Conservation (phyloP, 1,140 invertebrate species). For the Drosophila setifemur region DNA sequence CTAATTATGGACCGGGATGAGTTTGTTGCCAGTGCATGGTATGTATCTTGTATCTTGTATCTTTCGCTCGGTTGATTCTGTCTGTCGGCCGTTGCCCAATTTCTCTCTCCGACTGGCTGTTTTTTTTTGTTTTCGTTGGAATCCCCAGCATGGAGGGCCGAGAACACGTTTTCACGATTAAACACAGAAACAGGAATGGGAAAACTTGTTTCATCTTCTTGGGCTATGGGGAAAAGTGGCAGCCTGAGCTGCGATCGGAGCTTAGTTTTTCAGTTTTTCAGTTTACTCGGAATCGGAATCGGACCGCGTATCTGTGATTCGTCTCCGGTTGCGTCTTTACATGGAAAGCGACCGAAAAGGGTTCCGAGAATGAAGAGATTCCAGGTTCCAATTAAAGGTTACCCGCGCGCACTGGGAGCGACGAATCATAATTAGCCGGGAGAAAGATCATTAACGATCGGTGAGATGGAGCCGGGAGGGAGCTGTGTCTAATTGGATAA, state of each 20-base stretch:
- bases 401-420: slow-evolving; percentile 3
- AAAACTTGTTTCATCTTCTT: slow-evolving; percentile 67
- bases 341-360: slow-evolving; percentile 54
- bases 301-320: slow-evolving; percentile 37
- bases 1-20: slow-evolving; percentile 57
- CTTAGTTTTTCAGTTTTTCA: slow-evolving; percentile 42
- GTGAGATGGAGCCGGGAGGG: neutral
- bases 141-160: slow-evolving; percentile 18
- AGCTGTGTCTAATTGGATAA: slow-evolving; percentile 80
- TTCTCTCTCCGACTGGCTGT: slow-evolving; percentile 30
- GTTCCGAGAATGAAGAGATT: slow-evolving; percentile 78
- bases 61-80: slow-evolving; percentile 34
- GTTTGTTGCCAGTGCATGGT: slow-evolving; percentile 21
- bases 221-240: slow-evolving; percentile 28
- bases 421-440: slow-evolving; percentile 72
- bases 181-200: slow-evolving; percentile 46
- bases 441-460: slow-evolving; percentile 68
- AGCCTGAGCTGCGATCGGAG: slow-evolving; percentile 3
- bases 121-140: slow-evolving; percentile 62
- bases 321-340: slow-evolving; percentile 36
- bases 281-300: slow-evolving; percentile 45
- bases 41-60: slow-evolving; percentile 33
- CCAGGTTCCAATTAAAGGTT: slow-evolving; percentile 70
- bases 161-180: slow-evolving; percentile 66
- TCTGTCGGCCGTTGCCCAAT: slow-evolving; percentile 39